A percentile compares a stretch with the other conserved stretches of the same genome.
Evolutionary conservation across 2,113 vertebrate species (phyloP).

Genomic region (Hippoglossus stenolepis): DNA sequence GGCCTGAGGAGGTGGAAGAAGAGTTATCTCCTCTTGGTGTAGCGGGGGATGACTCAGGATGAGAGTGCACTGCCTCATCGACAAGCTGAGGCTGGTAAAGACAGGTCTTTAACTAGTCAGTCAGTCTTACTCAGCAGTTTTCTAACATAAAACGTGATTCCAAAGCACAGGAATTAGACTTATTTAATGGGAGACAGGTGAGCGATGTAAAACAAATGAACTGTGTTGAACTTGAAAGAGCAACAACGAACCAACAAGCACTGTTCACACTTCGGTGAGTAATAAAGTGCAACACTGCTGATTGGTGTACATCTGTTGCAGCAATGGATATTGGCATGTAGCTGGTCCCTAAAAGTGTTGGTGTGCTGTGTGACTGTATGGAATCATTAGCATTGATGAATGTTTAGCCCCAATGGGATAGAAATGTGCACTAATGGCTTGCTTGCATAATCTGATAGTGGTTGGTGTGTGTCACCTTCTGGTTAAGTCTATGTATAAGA

Average conservation of each 20-base stretch:
- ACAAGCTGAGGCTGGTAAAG: not conserved
- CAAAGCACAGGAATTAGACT: not conserved
- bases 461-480: not conserved
- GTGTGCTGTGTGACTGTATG: not conserved
- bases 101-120: too few species aligned
- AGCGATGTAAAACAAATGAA: not conserved
- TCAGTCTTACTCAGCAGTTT: not conserved
- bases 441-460: not conserved
- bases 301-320: not conserved
- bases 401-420: not conserved
- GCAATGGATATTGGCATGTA: not conserved
- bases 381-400: not conserved
- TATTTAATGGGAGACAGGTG: not conserved
- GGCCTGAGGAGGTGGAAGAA: not conserved
- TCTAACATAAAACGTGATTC: not conserved
- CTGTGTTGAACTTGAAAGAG: not conserved
- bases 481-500: not conserved
- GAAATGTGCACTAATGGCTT: not conserved
- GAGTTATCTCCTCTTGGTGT: not conserved
- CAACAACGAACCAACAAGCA: not conserved
- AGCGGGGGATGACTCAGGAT: not conserved
- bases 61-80: not conserved
- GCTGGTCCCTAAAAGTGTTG: not conserved
- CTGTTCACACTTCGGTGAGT: too few species aligned
- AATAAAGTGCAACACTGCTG: not conserved